Conservation (phyloP, 2,113 vertebrate genomes). For the Microtus oregoni region DNA sequence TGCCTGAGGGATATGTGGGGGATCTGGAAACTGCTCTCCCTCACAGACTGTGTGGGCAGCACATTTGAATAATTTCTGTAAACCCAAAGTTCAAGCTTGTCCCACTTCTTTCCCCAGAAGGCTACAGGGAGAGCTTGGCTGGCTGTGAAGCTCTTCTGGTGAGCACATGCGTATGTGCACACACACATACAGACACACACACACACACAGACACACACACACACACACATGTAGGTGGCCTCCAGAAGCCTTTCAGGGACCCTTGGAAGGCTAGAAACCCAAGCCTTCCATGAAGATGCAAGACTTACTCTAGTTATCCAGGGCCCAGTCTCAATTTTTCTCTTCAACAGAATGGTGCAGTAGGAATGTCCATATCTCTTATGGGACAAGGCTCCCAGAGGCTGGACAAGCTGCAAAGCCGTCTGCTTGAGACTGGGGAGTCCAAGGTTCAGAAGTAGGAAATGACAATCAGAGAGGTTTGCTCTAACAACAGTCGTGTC, state of each 20-base stretch:
- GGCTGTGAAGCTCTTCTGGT: background rate
- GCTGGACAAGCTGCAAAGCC: background rate
- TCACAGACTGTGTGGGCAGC: conserved; percentile 71
- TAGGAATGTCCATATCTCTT: background rate
- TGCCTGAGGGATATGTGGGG: background rate
- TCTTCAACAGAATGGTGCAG: conserved; percentile 12
- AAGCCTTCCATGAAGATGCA: background rate
- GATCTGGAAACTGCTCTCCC: conserved; percentile 61
- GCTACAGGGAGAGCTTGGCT: background rate
- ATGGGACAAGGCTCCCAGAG: background rate
- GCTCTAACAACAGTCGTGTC: background rate
- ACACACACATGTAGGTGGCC: background rate
- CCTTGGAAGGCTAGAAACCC: background rate
- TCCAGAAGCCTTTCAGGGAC: background rate
- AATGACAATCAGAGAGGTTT: background rate
- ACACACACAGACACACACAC: background rate
- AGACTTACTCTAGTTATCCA: background rate
- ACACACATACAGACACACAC: background rate
- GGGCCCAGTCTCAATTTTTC: conserved; percentile 31
- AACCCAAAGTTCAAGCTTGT: conserved; percentile 58
- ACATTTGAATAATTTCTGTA: conserved; percentile 56
- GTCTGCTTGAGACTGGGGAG: background rate
- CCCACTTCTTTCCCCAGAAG: background rate
- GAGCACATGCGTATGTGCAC: accelerated
- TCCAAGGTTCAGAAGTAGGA: background rate